Conservation (phyloP, 2,888 invertebrate genomes). For the Zygaena filipendulae region DNA sequence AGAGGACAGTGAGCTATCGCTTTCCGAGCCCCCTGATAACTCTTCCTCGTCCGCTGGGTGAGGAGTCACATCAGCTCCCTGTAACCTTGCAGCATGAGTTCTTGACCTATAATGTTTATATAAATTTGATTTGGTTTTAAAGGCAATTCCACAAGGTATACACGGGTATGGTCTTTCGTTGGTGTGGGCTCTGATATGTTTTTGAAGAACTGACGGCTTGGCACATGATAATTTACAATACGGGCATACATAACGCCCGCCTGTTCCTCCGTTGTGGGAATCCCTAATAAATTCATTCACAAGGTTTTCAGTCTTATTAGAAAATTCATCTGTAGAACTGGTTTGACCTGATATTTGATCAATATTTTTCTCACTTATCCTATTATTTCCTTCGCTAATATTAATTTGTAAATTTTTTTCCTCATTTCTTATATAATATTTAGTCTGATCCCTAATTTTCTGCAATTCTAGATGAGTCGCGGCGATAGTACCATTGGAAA, state of each 20-base stretch:
- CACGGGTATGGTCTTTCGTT: slow-evolving; percentile 94
- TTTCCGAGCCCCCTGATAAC: slow-evolving; percentile 68
- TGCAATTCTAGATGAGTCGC: slow-evolving; percentile 59
- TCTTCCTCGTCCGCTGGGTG: slow-evolving; percentile 69
- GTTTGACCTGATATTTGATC: slow-evolving; percentile 63
- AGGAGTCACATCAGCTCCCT: slow-evolving; percentile 66
- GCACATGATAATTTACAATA: slow-evolving; percentile 91
- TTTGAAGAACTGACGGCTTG: slow-evolving; percentile 92
- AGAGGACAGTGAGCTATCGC: slow-evolving; percentile 61
- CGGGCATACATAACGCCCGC: slow-evolving; percentile 84
- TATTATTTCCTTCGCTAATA: slow-evolving; percentile 55
- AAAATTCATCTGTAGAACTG: slow-evolving; percentile 64
- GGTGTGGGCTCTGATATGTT: slow-evolving; percentile 94
- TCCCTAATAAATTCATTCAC: slow-evolving; percentile 64
- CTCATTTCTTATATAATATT: slow-evolving; percentile 27
- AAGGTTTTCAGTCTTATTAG: slow-evolving; percentile 65
- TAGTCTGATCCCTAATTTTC: slow-evolving; percentile 45
- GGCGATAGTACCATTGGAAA: slow-evolving; percentile 56
- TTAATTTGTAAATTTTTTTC: slow-evolving; percentile 67
- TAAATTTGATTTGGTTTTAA: slow-evolving; percentile 93
- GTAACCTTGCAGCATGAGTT: slow-evolving; percentile 75
- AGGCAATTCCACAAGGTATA: slow-evolving; percentile 88
- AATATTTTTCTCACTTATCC: slow-evolving; percentile 59
- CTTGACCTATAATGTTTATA: slow-evolving; percentile 89
- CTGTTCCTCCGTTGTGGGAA: slow-evolving; percentile 45